Conservation (phyloP, 2,113 vertebrate species). For the Genyomyrus donnyi region DNA sequence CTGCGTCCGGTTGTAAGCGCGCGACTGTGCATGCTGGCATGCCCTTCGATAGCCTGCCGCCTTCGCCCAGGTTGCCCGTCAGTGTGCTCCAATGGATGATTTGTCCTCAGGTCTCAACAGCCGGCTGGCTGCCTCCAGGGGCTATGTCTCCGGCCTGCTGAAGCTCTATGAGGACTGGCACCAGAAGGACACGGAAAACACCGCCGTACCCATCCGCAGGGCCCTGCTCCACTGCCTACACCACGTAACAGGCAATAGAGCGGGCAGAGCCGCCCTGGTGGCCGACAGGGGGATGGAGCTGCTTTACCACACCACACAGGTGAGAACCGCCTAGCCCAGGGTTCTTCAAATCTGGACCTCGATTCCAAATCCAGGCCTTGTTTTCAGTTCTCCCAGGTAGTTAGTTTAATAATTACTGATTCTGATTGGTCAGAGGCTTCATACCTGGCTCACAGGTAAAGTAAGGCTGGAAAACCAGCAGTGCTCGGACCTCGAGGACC, state of each 20-base stretch:
- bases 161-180: slow-evolving; percentile 81
- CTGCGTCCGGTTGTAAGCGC: background rate
- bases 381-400: too few species aligned
- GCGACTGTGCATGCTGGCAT: background rate
- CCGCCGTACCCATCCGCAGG: slow-evolving; percentile 55
- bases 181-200: slow-evolving; percentile 51
- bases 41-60: background rate
- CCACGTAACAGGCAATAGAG: slow-evolving; percentile 56
- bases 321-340: slow-evolving; percentile 28
- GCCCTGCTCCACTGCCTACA: slow-evolving; percentile 75
- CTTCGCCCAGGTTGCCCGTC: background rate
- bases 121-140: slow-evolving; percentile 61
- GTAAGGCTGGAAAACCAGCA: too few species aligned
- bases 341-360: too few species aligned
- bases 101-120: slow-evolving; percentile 72
- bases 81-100: background rate
- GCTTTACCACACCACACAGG: slow-evolving; percentile 72
- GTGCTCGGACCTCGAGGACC: too few species aligned
- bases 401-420: too few species aligned
- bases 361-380: too few species aligned
- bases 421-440: too few species aligned
- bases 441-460: too few species aligned
- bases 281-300: slow-evolving; percentile 63
- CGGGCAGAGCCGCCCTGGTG: slow-evolving; percentile 68
- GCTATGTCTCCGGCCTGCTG: slow-evolving; percentile 66